Conservation (phyloP, 2,797 vertebrate species). For the Spheniscus humboldti region DNA sequence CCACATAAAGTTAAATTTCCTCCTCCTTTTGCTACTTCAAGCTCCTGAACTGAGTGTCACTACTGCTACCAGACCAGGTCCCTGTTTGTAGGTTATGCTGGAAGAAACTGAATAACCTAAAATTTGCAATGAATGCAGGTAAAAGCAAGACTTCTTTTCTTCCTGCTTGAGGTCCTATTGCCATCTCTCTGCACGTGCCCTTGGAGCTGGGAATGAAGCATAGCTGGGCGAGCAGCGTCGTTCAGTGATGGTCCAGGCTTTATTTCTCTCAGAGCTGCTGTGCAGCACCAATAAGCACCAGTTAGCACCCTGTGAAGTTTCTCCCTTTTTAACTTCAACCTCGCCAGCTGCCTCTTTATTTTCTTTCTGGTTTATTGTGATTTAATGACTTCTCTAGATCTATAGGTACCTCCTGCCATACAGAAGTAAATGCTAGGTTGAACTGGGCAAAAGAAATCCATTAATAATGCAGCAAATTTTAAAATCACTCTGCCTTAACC, state of each 20-base stretch:
- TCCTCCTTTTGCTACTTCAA: neutral
- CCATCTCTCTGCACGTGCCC: fast-evolving
- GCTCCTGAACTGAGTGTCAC: neutral
- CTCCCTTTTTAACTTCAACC: neutral
- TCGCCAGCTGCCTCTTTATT: neutral
- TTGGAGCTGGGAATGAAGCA: neutral
- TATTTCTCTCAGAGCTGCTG: neutral
- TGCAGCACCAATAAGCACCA: neutral
- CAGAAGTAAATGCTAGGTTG: neutral
- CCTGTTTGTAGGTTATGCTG: neutral
- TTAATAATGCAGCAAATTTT: neutral
- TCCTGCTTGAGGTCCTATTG: neutral
- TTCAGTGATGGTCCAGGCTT: neutral
- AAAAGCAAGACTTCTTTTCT: neutral
- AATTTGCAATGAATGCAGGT: neutral
- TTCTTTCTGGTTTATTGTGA: neutral
- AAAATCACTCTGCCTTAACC: neutral
- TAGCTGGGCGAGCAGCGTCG: fast-evolving
- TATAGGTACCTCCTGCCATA: neutral
- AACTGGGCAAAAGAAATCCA: neutral
- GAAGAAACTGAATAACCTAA: neutral
- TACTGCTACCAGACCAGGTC: neutral
- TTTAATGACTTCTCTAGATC: neutral
- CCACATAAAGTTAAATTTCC: neutral
- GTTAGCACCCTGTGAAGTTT: neutral